These are phyloP conservation scores for Syrrhaptes paradoxus DNA, from an alignment of 2,113 vertebrate genomes.

Conservation along the genomic window DNA sequence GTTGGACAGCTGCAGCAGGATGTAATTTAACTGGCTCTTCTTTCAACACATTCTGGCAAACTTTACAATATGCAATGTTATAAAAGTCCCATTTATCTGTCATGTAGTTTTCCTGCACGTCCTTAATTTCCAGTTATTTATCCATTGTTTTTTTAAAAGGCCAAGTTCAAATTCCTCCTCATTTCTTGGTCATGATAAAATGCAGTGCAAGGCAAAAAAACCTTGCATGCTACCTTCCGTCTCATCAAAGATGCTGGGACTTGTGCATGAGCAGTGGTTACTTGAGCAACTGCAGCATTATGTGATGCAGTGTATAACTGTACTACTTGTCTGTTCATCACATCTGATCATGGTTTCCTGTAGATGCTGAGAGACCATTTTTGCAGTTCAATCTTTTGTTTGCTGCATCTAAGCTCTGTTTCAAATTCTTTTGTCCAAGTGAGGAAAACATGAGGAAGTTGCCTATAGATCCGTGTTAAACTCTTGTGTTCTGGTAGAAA, in stretches of 20 bases:
- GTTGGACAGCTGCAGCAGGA: slow-evolving; percentile 50
- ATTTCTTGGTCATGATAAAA: background rate
- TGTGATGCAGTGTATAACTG: background rate
- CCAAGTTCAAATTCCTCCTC: background rate
- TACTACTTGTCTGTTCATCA: background rate
- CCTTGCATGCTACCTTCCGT: background rate
- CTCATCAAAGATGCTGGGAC: background rate
- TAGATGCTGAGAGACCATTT: accelerated
- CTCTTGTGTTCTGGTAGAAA: background rate
- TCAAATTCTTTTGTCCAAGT: background rate
- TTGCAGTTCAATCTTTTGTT: background rate
- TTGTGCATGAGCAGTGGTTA: background rate
- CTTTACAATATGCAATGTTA: background rate
- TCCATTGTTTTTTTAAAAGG: background rate
- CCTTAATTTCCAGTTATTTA: background rate
- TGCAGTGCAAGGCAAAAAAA: background rate
- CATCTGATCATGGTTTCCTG: background rate
- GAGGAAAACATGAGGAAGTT: background rate
- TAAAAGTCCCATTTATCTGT: background rate
- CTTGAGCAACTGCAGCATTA: background rate
- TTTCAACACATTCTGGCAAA: slow-evolving; percentile 35
- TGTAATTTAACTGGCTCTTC: slow-evolving; percentile 20
- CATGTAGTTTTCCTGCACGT: background rate
- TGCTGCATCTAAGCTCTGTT: background rate
- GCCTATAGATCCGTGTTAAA: background rate